Evolutionary conservation across 2,113 vertebrate genomes (phyloP).

Genomic region (Heptranchias perlo): DNA sequence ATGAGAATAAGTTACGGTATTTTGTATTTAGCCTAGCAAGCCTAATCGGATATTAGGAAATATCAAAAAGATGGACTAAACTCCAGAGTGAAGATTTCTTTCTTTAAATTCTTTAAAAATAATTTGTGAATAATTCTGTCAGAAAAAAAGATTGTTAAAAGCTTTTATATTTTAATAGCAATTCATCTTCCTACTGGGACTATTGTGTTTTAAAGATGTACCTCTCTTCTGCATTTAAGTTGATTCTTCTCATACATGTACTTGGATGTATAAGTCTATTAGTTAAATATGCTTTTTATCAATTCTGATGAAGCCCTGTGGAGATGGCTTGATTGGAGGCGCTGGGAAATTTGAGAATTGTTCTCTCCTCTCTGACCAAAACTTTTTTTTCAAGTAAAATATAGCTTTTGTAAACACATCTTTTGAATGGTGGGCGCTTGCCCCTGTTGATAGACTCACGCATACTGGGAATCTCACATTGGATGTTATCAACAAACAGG

Average conservation of each 20-base stretch:
- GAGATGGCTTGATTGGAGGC: background rate
- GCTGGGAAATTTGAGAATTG: background rate
- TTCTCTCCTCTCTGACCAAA: background rate
- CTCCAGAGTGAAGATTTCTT: background rate
- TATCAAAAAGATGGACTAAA: background rate
- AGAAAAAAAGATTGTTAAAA: background rate
- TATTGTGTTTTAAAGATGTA: background rate
- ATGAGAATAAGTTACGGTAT: background rate
- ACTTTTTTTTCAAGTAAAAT: background rate
- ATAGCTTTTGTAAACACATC: background rate
- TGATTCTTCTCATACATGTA: background rate
- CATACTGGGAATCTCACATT: background rate
- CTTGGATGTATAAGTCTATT: background rate
- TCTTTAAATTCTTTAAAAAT: background rate
- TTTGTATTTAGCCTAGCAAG: background rate
- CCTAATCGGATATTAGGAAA: background rate
- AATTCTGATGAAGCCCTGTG: background rate
- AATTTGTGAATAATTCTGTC: background rate
- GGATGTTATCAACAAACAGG: background rate
- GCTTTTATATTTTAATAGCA: background rate
- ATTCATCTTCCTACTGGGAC: background rate
- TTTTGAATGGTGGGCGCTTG: background rate
- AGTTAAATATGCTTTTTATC: background rate
- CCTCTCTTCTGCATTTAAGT: background rate
- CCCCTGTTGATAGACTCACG: background rate